Percentiles rank a stretch among this genome's conserved stretches.
Evolutionary conservation across 2,797 vertebrate genomes (phyloP).

Genomic region (Gastrophryne carolinensis): DNA sequence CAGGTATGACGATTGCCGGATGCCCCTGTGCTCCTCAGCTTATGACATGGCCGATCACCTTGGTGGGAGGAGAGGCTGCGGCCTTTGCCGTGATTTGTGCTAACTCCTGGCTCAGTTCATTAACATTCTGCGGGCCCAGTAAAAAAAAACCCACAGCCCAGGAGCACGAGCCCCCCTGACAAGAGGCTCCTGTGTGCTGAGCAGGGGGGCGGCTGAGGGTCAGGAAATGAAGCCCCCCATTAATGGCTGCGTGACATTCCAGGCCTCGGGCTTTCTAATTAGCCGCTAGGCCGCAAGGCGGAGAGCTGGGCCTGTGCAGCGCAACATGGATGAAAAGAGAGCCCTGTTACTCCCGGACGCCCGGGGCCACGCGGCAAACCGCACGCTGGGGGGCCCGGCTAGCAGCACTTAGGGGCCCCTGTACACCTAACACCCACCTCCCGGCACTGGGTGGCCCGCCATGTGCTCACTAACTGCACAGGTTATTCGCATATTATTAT

Average conservation of each 20-base stretch:
- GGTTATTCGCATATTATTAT: no score
- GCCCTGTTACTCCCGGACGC: not conserved
- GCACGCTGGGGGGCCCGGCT: not conserved
- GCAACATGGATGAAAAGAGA: not conserved
- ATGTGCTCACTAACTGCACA: no score
- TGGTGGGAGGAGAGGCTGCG: not conserved
- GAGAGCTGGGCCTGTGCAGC: not conserved
- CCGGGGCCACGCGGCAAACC: not conserved
- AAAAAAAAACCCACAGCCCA: conserved; percentile 22
- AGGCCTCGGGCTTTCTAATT: not conserved
- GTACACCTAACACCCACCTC: not conserved
- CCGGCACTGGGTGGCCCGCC: not conserved
- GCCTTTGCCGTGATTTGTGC: conserved; percentile 13
- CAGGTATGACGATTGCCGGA: no score
- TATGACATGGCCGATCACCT: no score
- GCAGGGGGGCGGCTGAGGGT: not conserved
- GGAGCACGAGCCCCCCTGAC: not conserved
- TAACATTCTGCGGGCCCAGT: not conserved
- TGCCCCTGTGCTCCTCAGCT: no score
- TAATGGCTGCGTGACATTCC: not conserved
- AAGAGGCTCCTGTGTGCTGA: conserved; percentile 27
- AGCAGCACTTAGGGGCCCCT: not conserved
- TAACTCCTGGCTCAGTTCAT: not conserved
- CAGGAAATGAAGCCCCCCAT: conserved; percentile 3
- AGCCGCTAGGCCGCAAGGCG: not conserved